Evolutionary conservation across 2,888 invertebrate genomes (phyloP).

Genomic region (Phaedon cochleariae): DNA sequence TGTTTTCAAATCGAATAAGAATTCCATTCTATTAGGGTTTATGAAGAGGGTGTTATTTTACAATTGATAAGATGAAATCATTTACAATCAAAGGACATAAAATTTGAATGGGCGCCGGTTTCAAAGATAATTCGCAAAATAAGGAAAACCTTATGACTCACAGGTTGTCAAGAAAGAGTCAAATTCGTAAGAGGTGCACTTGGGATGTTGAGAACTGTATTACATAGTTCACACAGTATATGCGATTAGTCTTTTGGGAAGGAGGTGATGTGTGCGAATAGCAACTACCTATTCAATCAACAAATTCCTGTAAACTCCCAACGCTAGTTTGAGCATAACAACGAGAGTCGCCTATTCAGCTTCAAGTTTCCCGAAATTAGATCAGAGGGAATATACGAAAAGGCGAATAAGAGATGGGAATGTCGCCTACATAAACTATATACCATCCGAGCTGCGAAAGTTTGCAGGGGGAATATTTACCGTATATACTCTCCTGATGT

Average conservation of each 20-base stretch:
- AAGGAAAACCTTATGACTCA: no score
- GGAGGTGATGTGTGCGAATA: not conserved
- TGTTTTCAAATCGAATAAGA: no score
- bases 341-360: slow-evolving; percentile 19
- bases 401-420: not conserved
- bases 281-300: not conserved
- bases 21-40: no score
- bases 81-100: no score
- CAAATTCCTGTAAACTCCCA: slow-evolving; percentile 3
- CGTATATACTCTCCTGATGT: no score
- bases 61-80: no score
- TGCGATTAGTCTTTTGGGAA: not conserved
- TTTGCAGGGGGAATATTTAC: not conserved
- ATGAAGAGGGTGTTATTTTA: no score
- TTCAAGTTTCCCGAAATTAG: slow-evolving; percentile 21
- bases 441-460: not conserved
- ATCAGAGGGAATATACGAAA: slow-evolving; percentile 11
- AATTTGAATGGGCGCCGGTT: no score
- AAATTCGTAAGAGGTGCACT: no score
- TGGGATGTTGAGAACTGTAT: no score
- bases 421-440: not conserved
- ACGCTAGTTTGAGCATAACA: slow-evolving; percentile 8
- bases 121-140: no score
- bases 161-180: no score
- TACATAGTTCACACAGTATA: not conserved